Conservation (phyloP, 2,797 vertebrate species). For the Epinephelus awoara region DNA sequence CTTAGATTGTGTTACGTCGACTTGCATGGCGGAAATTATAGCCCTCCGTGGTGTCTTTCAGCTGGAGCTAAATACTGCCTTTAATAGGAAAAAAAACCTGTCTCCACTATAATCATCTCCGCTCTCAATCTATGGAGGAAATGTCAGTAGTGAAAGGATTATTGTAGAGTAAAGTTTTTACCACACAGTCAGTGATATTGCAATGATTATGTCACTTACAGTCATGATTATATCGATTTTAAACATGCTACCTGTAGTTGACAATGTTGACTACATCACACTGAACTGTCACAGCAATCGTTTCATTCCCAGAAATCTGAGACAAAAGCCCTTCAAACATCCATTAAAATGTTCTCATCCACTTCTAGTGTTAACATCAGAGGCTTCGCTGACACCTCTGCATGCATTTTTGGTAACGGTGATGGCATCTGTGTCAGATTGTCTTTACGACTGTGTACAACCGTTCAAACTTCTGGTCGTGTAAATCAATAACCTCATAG, state of each 20-base stretch:
- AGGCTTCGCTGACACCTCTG: constrained; percentile 13
- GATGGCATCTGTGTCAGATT: constrained; percentile 45
- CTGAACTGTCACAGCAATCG: background rate
- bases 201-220: background rate
- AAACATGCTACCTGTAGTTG: too few species aligned
- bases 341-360: constrained; percentile 24
- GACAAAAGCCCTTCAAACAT: constrained; percentile 19
- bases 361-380: constrained; percentile 6
- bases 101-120: constrained; percentile 60
- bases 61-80: constrained; percentile 23
- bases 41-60: constrained; percentile 32
- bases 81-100: constrained; percentile 18
- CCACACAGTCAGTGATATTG: background rate
- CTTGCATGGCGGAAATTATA: constrained; percentile 43
- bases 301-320: background rate
- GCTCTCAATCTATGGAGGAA: constrained; percentile 53
- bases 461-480: constrained; percentile 35
- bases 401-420: constrained; percentile 10
- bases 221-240: too few species aligned
- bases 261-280: constrained; percentile 9
- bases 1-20: constrained; percentile 17
- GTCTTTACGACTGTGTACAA: constrained; percentile 22
- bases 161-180: constrained; percentile 36
- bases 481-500: constrained; percentile 49
- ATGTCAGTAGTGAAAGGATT: constrained; percentile 46